These are phyloP conservation scores for Noctua janthina DNA, from an alignment of 2,888 invertebrate species.

Conservation along the genomic window DNA sequence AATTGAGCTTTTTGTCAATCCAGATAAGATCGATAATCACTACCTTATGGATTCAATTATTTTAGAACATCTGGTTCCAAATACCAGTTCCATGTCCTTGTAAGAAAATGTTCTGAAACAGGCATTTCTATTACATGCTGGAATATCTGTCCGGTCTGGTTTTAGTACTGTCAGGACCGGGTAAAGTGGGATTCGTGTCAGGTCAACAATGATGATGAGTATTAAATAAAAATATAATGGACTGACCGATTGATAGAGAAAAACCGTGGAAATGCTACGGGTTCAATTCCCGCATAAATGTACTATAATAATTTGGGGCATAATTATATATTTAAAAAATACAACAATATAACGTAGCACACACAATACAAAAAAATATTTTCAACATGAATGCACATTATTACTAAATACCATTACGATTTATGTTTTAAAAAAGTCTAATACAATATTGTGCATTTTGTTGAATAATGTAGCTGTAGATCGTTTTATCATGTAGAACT, in stretches of 20 bases:
- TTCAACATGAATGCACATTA: slow-evolving; percentile 15
- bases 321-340: too few relatives aligned
- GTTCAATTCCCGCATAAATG: background rate
- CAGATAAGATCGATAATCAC: background rate
- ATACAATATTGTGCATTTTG: slow-evolving; percentile 4
- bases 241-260: background rate
- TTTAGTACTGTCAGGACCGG: background rate
- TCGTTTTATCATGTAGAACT: background rate
- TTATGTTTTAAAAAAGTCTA: background rate
- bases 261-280: background rate
- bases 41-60: too few relatives aligned
- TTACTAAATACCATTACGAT: background rate
- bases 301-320: background rate
- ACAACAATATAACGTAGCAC: background rate
- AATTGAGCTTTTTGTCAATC: background rate
- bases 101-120: background rate
- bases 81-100: background rate
- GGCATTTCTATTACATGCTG: background rate
- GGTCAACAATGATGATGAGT: background rate
- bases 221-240: background rate
- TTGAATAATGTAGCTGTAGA: slow-evolving; percentile 21
- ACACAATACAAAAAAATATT: slow-evolving; percentile 25
- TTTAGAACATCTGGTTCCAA: background rate
- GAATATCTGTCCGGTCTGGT: background rate
- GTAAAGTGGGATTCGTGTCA: background rate